Evolutionary conservation across 1,140 invertebrate genomes (phyloP).

Genomic region (Oscheius sp.): DNA sequence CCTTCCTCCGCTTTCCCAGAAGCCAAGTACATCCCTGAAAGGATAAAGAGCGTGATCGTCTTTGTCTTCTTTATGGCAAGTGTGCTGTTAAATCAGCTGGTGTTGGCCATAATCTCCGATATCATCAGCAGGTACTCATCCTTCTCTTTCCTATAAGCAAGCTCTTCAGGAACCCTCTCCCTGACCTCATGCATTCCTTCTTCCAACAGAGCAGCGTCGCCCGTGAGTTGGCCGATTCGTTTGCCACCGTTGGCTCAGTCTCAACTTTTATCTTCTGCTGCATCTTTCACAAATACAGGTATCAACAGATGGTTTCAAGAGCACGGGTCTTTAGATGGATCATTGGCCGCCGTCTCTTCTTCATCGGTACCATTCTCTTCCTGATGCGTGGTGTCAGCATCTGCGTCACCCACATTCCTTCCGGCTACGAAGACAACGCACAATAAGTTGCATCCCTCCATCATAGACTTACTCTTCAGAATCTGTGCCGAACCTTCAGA

Average conservation of each 20-base stretch:
- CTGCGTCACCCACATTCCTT: constrained; percentile 26
- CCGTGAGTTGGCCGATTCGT: constrained; percentile 4
- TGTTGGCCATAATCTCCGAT: background rate
- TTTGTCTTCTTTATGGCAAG: background rate
- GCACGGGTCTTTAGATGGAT: constrained; percentile 13
- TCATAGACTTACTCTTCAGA: background rate
- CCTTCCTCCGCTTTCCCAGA: background rate
- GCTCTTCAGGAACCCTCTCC: constrained; percentile 22
- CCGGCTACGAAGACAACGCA: constrained; percentile 31
- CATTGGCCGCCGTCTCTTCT: constrained; percentile 27
- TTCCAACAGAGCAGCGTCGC: constrained; percentile 14
- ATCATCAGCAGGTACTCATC: background rate
- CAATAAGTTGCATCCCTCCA: constrained; percentile 4
- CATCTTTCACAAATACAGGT: constrained; percentile 36
- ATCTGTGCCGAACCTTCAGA: constrained; percentile 12
- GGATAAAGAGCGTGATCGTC: background rate
- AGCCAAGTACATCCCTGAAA: background rate
- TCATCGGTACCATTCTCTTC: constrained; percentile 24
- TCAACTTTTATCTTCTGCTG: constrained; percentile 17
- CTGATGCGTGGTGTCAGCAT: constrained; percentile 26
- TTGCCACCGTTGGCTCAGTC: background rate
- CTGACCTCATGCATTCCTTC: constrained; percentile 26
- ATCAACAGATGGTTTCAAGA: background rate
- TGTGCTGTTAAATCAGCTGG: background rate
- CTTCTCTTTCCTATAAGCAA: background rate